A percentile compares a stretch with the other conserved stretches of the same genome.
Conservation (phyloP, 2,888 invertebrate species). For the Lapara coniferarum region DNA sequence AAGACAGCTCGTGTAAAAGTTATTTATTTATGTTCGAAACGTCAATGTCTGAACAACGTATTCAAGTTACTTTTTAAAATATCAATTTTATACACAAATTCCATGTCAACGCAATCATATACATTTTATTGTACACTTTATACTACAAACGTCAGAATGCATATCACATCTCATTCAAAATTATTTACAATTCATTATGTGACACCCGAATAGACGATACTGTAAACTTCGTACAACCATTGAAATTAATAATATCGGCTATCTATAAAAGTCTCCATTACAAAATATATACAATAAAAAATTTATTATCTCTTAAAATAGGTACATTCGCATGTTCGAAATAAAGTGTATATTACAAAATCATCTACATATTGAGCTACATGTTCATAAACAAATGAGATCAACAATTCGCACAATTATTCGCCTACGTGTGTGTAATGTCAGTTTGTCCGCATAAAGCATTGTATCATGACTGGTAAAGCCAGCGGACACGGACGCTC, state of each 20-base stretch:
- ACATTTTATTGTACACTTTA: conserved; percentile 77
- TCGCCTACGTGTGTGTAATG: conserved; percentile 31
- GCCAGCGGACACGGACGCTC: background rate
- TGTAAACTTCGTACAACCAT: conserved; percentile 69
- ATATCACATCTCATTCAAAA: conserved; percentile 75
- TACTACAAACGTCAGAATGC: conserved; percentile 74
- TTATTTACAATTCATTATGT: conserved; percentile 71
- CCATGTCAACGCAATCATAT: conserved; percentile 77
- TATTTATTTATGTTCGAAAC: conserved; percentile 80
- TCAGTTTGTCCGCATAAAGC: background rate
- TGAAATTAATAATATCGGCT: conserved; percentile 67
- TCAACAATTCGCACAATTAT: conserved; percentile 74
- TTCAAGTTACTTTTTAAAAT: conserved; percentile 79
- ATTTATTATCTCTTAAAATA: conserved; percentile 71
- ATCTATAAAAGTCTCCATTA: conserved; percentile 78
- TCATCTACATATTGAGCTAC: conserved; percentile 75
- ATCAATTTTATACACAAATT: conserved; percentile 78
- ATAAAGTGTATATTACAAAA: conserved; percentile 71
- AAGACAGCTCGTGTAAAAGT: conserved; percentile 70
- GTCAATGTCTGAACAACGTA: conserved; percentile 79
- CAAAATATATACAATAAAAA: conserved; percentile 76
- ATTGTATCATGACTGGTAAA: conserved; percentile 24
- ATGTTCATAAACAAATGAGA: conserved; percentile 80
- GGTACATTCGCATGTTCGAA: conserved; percentile 68
- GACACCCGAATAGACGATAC: conserved; percentile 51